A percentile compares a stretch with the other conserved stretches of the same genome.
phyloP scores from a whole-genome alignment of 1,140 invertebrate genomes.

The Maconellicoccus hirsutus region DNA sequence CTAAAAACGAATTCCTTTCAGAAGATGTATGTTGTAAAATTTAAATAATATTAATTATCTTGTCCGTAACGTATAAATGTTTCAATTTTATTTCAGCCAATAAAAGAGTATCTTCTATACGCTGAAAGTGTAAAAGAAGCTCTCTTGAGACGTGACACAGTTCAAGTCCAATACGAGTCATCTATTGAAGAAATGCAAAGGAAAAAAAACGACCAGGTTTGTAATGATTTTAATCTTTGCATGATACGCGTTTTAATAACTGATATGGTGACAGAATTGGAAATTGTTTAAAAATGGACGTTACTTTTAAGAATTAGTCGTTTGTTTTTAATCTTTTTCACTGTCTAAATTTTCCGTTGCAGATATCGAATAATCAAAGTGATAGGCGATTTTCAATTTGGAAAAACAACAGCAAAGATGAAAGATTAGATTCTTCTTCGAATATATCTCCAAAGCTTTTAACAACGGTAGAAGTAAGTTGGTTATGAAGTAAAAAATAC shows the following conservation, averaged over 20 bases:
- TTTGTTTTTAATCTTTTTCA: too few species aligned
- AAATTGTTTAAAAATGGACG: too few species aligned
- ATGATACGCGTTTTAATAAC: too few species aligned
- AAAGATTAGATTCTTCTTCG: slow-evolving; percentile 44
- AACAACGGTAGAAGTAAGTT: slow-evolving; percentile 39
- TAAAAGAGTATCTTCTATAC: slow-evolving; percentile 57
- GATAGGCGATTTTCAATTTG: slow-evolving; percentile 20
- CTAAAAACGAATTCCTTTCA: too few species aligned
- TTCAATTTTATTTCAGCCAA: slow-evolving; percentile 38
- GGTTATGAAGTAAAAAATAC: too few species aligned
- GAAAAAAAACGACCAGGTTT: slow-evolving; percentile 48
- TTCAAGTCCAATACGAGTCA: slow-evolving; percentile 55
- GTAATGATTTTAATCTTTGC: neutral
- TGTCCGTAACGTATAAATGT: too few species aligned
- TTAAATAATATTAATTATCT: too few species aligned
- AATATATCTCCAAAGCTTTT: slow-evolving; percentile 42
- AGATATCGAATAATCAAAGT: slow-evolving; percentile 13
- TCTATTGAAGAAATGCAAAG: slow-evolving; percentile 52
- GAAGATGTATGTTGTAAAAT: too few species aligned
- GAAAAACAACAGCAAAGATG: slow-evolving; percentile 32
- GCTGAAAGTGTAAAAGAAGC: slow-evolving; percentile 56
- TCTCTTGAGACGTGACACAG: slow-evolving; percentile 49
- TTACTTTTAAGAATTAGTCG: too few species aligned
- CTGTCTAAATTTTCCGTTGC: too few species aligned
- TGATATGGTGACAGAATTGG: too few species aligned